Evolutionary conservation across 2,888 invertebrate species (phyloP).

Genomic region (Spodoptera littoralis): DNA sequence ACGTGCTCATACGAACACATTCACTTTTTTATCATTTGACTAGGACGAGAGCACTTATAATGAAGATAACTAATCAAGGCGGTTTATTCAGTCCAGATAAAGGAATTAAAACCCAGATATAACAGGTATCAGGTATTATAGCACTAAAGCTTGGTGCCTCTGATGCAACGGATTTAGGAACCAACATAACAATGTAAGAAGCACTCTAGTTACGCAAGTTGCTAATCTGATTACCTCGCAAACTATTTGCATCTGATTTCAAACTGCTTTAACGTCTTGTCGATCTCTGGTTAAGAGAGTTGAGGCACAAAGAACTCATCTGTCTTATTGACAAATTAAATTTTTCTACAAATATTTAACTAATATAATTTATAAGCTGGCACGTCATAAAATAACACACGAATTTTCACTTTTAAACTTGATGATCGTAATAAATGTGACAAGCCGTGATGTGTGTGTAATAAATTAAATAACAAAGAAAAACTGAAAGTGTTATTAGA

Average conservation of each 20-base stretch:
- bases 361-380: not conserved
- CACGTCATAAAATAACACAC: not conserved
- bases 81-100: not conserved
- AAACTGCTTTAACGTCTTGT: not conserved
- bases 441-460: constrained; percentile 1
- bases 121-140: not conserved
- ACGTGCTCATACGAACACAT: too few relatives aligned
- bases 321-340: too few relatives aligned
- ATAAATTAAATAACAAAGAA: constrained; percentile 1
- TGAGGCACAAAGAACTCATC: too few relatives aligned
- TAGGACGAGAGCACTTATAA: not conserved
- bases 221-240: constrained; percentile 24
- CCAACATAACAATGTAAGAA: constrained; percentile 1
- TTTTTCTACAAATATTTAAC: not conserved
- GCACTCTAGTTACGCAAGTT: constrained; percentile 9
- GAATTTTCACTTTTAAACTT: constrained; percentile 5
- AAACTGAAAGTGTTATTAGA: constrained; percentile 14
- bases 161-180: not conserved
- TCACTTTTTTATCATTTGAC: not conserved
- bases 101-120: not conserved
- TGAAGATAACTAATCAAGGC: not conserved
- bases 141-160: too few relatives aligned
- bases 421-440: constrained; percentile 3
- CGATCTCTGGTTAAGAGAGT: not conserved
- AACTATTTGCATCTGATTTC: constrained; percentile 17